Percentiles rank a stretch among this genome's conserved stretches.
phyloP scores from a whole-genome alignment of 2,797 vertebrate genomes.

The Urocyon cinereoargenteus region DNA sequence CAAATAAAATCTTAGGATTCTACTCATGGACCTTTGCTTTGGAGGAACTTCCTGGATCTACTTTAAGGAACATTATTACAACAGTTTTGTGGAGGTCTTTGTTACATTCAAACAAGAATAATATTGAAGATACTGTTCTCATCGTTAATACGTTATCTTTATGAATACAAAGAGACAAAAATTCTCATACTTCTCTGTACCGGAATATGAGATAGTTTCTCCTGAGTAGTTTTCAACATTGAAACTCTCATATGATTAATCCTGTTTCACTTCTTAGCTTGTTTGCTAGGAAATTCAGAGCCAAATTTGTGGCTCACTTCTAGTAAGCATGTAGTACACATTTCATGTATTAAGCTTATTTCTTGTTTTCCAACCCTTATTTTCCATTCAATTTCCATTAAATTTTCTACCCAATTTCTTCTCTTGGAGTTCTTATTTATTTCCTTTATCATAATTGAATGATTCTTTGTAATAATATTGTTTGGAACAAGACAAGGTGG shows the following conservation, averaged over 20 bases:
- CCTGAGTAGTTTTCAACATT: not conserved
- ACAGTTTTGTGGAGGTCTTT: not conserved
- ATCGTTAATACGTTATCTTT: not conserved
- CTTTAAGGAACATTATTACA: not conserved
- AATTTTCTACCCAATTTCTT: not conserved
- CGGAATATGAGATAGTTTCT: not conserved
- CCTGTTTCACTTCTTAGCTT: not conserved
- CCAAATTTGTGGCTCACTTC: not conserved
- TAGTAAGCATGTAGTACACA: not conserved
- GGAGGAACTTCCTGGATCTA: not conserved
- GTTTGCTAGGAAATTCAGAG: slow-evolving; percentile 43
- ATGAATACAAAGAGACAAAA: not conserved
- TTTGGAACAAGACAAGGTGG: slow-evolving; percentile 54
- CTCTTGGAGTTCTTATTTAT: slow-evolving; percentile 38
- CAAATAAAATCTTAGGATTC: not conserved
- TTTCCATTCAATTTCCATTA: slow-evolving; percentile 20
- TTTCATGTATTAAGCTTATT: not conserved
- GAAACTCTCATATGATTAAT: not conserved
- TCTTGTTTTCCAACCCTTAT: not conserved
- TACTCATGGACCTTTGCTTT: slow-evolving; percentile 5
- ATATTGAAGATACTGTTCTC: not conserved
- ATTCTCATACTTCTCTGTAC: not conserved
- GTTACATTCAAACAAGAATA: not conserved
- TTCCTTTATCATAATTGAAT: slow-evolving; percentile 38
- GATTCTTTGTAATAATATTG: slow-evolving; percentile 57